Evolutionary conservation across 2,113 vertebrate species (phyloP), one percentile per base, ranked within the genome.

Genomic region (Hemicordylus capensis): DNA sequence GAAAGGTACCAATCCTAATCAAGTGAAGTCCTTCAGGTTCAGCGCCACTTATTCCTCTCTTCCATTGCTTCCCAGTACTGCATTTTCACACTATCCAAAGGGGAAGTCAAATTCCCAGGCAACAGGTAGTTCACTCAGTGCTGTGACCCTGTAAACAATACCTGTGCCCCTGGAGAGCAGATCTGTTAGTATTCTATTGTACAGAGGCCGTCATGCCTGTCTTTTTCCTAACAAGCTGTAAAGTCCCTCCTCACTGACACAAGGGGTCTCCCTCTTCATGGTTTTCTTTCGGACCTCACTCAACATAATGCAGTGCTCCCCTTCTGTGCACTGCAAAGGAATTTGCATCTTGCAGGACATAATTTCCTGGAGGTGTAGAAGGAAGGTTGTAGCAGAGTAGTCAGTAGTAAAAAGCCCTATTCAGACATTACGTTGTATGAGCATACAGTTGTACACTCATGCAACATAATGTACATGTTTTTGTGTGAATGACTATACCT

Each of bases 201-300:
- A 19, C 20, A 56, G 19, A 34, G 75, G 51, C n/a, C n/a, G n/a
- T 58, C 9, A 76, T 28, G 75, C 24, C 51, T 20, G 51, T 34
- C 34, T 12, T 39, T 58, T 76, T 20, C 20, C 75, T 20, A 10
- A 34, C 8, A 39, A 58, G 37, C 51, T 37, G 34, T 58, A 58
- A 76, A 76, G 75, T 76, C 74, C 20, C 74, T 76, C 2, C n/a
- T 58, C 51, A 56, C 54, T 76, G 75, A 37, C 75, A 76, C 51
- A 76, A 76, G 75, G 75, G 75, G 75, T 76, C 54, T 76, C 75
- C 75, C 75, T 76, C 75, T 76, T 10, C 74, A 76, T 76, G 48
- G 20, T 56, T 76, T 76, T 76, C 75, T 37, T 76, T 76, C 54
- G 24, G 34, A 37, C 34, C 26, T 72, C 51, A 56, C 34, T 76